These are phyloP conservation scores for Notarius lentiginosus DNA, from an alignment of 2,113 vertebrate genomes.

Conservation along the genomic window DNA sequence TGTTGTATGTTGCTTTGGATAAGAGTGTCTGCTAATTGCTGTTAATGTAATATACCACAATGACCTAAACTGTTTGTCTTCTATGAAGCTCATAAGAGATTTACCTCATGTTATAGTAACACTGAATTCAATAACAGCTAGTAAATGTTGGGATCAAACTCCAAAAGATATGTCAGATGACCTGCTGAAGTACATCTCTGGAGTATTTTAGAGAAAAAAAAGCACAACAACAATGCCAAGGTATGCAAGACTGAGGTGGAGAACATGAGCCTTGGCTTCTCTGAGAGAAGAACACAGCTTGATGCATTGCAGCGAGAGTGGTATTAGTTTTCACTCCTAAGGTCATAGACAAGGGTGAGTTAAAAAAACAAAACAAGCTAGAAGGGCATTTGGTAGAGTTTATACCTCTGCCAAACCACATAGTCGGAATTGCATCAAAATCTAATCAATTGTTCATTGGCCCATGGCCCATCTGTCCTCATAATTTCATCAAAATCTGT, in stretches of 20 bases:
- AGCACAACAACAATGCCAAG: constrained; percentile 15
- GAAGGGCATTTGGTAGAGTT: no score
- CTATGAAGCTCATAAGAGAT: constrained; percentile 11
- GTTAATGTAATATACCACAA: background rate
- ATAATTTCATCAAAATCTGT: no score
- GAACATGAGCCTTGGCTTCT: constrained; percentile 16
- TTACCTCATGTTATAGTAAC: constrained; percentile 9
- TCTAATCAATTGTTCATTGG: no score
- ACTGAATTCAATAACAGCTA: background rate
- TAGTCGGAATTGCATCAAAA: no score
- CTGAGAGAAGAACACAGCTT: background rate
- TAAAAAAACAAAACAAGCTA: background rate
- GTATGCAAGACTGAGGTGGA: background rate
- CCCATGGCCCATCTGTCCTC: no score
- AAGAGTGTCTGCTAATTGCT: no score
- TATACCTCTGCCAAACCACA: no score
- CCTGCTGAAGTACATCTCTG: constrained; percentile 5
- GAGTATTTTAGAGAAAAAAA: background rate
- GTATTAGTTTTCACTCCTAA: constrained; percentile 55
- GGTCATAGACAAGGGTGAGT: constrained; percentile 47
- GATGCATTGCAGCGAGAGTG: constrained; percentile 12
- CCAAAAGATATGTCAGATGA: constrained; percentile 35
- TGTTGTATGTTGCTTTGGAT: no score
- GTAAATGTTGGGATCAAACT: constrained; percentile 42
- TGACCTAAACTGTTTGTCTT: background rate